Evolutionary conservation across 2,113 vertebrate species (phyloP).

Genomic region (Corydoras sp.): DNA sequence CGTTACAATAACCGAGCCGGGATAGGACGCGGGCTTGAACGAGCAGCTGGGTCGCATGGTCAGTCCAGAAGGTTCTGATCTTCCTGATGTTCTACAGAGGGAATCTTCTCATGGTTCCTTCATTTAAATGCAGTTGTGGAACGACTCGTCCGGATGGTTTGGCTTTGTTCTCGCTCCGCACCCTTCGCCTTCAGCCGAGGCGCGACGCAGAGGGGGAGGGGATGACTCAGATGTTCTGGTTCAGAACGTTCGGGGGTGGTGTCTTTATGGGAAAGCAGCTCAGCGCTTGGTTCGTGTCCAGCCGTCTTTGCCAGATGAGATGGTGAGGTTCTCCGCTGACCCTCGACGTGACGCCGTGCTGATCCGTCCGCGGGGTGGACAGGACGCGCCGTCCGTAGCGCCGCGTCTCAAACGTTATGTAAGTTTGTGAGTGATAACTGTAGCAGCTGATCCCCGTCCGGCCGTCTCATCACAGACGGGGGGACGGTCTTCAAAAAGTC

Average conservation of each 20-base stretch:
- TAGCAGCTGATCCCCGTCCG: too few species aligned
- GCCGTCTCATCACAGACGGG: too few species aligned
- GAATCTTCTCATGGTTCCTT: too few species aligned
- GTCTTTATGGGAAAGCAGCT: constrained; percentile 47
- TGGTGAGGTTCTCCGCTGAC: constrained; percentile 7
- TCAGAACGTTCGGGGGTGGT: constrained; percentile 32
- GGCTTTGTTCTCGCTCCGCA: not conserved
- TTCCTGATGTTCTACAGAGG: too few species aligned
- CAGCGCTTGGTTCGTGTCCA: constrained; percentile 27
- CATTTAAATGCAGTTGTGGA: too few species aligned
- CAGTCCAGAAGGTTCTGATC: too few species aligned
- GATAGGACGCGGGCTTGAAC: too few species aligned
- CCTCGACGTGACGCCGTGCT: not conserved
- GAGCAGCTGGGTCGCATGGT: too few species aligned
- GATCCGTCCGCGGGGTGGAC: not conserved
- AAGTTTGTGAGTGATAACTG: too few species aligned
- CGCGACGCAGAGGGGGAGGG: constrained; percentile 3
- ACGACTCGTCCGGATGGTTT: not conserved
- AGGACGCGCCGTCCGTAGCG: not conserved
- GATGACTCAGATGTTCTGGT: constrained; percentile 46
- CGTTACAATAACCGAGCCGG: too few species aligned
- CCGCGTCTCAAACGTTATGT: too few species aligned
- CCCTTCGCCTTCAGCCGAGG: not conserved
- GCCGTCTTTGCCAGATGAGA: constrained; percentile 31
- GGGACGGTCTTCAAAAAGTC: too few species aligned